Conservation (phyloP, 1,140 invertebrate genomes). For the Orius laevigatus region DNA sequence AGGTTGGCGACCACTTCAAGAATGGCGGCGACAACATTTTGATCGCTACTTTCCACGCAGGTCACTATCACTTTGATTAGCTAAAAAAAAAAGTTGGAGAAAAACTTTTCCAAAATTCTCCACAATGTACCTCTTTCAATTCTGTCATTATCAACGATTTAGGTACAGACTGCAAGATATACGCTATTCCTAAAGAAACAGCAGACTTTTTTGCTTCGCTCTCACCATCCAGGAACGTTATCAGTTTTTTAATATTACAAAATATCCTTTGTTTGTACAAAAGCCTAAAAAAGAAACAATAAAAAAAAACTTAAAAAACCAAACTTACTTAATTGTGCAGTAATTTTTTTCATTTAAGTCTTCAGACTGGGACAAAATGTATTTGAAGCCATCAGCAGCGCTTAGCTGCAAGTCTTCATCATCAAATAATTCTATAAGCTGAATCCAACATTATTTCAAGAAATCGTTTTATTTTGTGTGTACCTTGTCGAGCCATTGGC, state of each 20-base stretch:
- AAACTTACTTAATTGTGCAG: neutral
- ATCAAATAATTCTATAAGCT: neutral
- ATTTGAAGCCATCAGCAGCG: neutral
- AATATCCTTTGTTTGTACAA: slow-evolving; percentile 25
- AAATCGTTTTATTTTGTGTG: no score
- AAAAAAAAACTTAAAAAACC: neutral
- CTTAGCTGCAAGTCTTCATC: neutral
- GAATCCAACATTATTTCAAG: neutral
- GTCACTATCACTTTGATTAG: slow-evolving; percentile 47
- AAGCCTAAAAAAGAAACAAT: slow-evolving; percentile 22
- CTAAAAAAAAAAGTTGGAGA: slow-evolving; percentile 30
- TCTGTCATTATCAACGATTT: no score
- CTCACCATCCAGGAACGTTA: neutral
- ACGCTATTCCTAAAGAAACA: neutral
- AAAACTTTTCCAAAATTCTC: no score
- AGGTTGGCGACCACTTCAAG: slow-evolving; percentile 39
- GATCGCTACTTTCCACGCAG: slow-evolving; percentile 39
- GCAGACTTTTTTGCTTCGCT: neutral
- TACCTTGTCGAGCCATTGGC: slow-evolving; percentile 4
- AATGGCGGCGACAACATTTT: slow-evolving; percentile 36
- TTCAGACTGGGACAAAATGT: neutral
- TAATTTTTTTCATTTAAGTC: neutral
- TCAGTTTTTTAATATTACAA: slow-evolving; percentile 9
- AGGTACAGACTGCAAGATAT: neutral
- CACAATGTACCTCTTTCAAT: no score